Evolutionary conservation across 1,140 invertebrate species (phyloP).

Genomic region (Vanessa atalanta): DNA sequence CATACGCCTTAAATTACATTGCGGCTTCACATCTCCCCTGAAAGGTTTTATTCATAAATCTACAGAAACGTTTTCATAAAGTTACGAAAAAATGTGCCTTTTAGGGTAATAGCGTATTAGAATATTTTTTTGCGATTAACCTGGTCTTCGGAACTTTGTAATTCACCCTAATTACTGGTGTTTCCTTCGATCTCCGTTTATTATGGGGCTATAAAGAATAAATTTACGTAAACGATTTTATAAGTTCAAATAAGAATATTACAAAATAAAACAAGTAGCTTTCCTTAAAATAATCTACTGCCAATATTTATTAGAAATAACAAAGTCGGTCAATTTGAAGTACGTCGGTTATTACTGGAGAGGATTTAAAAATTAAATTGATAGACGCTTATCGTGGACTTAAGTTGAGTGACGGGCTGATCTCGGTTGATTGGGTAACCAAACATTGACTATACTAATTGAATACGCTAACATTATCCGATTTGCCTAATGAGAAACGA

Average conservation of each 20-base stretch:
- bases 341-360: not conserved
- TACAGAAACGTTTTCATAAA: conserved; percentile 77
- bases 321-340: not conserved
- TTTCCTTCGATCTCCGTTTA: not conserved
- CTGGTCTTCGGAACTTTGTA: conserved; percentile 4
- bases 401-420: conserved; percentile 54
- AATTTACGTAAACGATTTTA: not conserved
- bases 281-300: not conserved
- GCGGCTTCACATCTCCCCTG: conserved; percentile 68
- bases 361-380: conserved; percentile 27
- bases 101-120: conserved; percentile 60
- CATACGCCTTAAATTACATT: conserved; percentile 76
- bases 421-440: conserved; percentile 59
- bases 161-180: not conserved
- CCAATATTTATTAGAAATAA: not conserved
- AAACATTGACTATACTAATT: conserved; percentile 77
- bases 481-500: conserved; percentile 77
- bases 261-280: not conserved
- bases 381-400: conserved; percentile 31
- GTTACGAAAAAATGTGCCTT: conserved; percentile 67
- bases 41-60: conserved; percentile 81
- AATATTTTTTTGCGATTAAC: conserved; percentile 44
- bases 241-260: not conserved
- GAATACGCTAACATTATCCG: conserved; percentile 67
- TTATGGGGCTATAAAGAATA: not conserved